phyloP scores from a whole-genome alignment of 2,888 invertebrate species.

The Drosophila kuntzei region DNA sequence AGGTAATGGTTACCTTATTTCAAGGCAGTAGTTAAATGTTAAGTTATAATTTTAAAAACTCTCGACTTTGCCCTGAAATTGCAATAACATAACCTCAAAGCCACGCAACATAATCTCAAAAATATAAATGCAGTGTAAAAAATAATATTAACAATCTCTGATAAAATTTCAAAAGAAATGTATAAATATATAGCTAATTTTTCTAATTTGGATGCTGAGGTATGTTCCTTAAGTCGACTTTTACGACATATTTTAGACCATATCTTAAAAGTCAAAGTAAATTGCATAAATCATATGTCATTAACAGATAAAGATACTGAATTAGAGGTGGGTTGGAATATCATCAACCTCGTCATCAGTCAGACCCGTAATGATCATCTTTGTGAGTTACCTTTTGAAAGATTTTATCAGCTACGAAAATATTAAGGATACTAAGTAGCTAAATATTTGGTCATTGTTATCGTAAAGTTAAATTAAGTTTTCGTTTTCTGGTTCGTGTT shows the following conservation, averaged over 20 bases:
- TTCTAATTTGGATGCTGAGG: no score
- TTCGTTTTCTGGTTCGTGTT: slow-evolving; percentile 29
- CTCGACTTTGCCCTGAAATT: neutral
- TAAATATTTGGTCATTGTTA: slow-evolving; percentile 49
- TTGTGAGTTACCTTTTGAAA: neutral
- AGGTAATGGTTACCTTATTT: slow-evolving; percentile 6
- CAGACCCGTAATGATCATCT: slow-evolving; percentile 2
- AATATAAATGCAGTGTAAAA: neutral
- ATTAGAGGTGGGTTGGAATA: slow-evolving; percentile 5
- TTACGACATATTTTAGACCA: no score
- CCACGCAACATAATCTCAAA: neutral
- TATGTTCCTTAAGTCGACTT: no score
- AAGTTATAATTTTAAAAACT: neutral
- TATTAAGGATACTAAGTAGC: slow-evolving; percentile 11
- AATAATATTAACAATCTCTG: neutral
- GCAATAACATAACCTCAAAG: neutral
- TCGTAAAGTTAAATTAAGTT: slow-evolving; percentile 57
- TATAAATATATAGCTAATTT: neutral
- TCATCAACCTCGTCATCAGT: neutral
- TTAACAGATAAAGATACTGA: neutral
- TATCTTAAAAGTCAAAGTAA: neutral
- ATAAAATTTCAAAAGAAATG: neutral
- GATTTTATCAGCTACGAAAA: slow-evolving; percentile 10
- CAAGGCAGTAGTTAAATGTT: neutral
- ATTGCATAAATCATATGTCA: slow-evolving; percentile 1